Percentiles rank a stretch among this genome's conserved stretches.
These are phyloP conservation scores for Sparidentex hasta DNA, from an alignment of 2,797 vertebrate genomes.

Conservation along the genomic window DNA sequence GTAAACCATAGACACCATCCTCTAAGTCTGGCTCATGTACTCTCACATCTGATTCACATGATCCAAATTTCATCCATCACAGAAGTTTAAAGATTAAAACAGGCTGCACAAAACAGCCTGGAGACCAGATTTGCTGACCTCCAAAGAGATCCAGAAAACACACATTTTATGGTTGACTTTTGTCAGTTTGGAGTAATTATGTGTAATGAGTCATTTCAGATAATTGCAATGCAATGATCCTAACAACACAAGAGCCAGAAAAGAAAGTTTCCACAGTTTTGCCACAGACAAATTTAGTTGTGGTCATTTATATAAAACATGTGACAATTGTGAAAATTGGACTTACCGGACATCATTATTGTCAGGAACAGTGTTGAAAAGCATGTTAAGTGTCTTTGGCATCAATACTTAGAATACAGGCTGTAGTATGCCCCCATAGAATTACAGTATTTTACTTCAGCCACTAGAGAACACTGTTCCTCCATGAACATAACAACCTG, in stretches of 20 bases:
- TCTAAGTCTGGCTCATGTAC: not conserved
- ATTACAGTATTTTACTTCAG: not conserved
- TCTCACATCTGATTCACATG: constrained; percentile 17
- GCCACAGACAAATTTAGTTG: not conserved
- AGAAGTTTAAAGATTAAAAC: constrained; percentile 23
- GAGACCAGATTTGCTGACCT: constrained; percentile 27
- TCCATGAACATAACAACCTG: not conserved
- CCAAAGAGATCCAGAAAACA: not conserved
- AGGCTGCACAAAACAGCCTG: constrained; percentile 16
- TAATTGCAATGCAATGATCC: not conserved
- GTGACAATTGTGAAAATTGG: not conserved
- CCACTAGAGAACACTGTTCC: constrained; percentile 67
- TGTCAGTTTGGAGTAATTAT: constrained; percentile 25
- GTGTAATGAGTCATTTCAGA: not conserved
- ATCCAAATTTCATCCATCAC: not conserved
- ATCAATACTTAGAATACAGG: not conserved
- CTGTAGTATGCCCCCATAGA: not conserved
- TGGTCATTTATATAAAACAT: not conserved
- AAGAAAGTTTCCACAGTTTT: not conserved
- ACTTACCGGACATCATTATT: not conserved
- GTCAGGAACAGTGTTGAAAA: not conserved
- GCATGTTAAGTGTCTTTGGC: not conserved
- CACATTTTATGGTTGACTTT: not conserved
- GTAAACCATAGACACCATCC: constrained; percentile 67
- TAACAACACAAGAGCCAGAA: constrained; percentile 16